phyloP scores from a whole-genome alignment of 1,140 invertebrate species.

The Drosophila pachea region DNA sequence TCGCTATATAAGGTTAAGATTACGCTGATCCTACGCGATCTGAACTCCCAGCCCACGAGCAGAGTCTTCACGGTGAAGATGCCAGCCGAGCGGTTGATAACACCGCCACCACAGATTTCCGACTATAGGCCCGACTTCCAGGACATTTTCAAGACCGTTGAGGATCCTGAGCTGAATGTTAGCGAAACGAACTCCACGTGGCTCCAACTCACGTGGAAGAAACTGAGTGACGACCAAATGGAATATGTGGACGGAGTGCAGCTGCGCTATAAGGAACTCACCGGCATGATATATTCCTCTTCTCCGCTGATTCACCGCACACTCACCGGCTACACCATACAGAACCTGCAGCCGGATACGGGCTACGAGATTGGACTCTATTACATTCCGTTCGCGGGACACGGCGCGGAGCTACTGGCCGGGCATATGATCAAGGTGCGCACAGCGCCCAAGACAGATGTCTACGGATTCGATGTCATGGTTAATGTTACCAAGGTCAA shows the following conservation, averaged over 20 bases:
- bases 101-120: slow-evolving; percentile 72
- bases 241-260: slow-evolving; percentile 83
- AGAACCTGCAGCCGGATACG: slow-evolving; percentile 85
- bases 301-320: slow-evolving; percentile 87
- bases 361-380: slow-evolving; percentile 88
- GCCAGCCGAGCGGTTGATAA: slow-evolving; percentile 78
- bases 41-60: slow-evolving; percentile 86
- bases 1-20: slow-evolving; percentile 91
- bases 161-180: slow-evolving; percentile 85
- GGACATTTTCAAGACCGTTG: slow-evolving; percentile 74
- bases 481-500: slow-evolving; percentile 87
- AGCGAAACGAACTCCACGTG: slow-evolving; percentile 88
- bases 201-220: slow-evolving; percentile 88
- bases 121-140: slow-evolving; percentile 77
- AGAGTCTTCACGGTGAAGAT: slow-evolving; percentile 86
- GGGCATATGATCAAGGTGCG: slow-evolving; percentile 84
- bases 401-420: slow-evolving; percentile 86
- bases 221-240: slow-evolving; percentile 88
- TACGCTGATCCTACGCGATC: slow-evolving; percentile 85
- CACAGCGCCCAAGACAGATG: slow-evolving; percentile 83
- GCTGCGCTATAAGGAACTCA: slow-evolving; percentile 85
- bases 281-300: slow-evolving; percentile 85
- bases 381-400: slow-evolving; percentile 87
- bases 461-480: slow-evolving; percentile 89
- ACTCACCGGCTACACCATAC: slow-evolving; percentile 85